phyloP scores from a whole-genome alignment of 2,888 invertebrate genomes.

The Nemoura dubitans region DNA sequence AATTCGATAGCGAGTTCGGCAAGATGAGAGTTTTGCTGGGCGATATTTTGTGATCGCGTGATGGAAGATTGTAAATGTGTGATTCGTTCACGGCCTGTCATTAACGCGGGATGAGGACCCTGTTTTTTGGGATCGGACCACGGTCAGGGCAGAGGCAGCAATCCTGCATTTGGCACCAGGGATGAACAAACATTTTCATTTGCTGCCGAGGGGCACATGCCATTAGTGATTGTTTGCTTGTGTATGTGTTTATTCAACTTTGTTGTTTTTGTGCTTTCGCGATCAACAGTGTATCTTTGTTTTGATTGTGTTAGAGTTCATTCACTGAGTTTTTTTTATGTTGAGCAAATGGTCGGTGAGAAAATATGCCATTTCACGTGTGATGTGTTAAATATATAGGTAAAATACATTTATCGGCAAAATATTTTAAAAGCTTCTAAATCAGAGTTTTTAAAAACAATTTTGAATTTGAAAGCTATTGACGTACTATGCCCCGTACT shows the following conservation, averaged over 20 bases:
- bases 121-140: not conserved
- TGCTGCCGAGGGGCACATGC: not conserved
- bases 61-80: not conserved
- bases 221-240: not conserved
- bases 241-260: not conserved
- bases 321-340: no score
- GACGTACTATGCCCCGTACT: no score
- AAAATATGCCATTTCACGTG: no score
- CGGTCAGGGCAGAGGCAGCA: not conserved
- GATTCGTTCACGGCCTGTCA: not conserved
- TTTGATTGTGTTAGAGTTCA: no score
- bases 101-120: not conserved
- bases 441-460: no score
- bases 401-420: no score
- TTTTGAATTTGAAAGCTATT: no score
- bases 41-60: not conserved
- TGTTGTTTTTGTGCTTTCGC: not conserved
- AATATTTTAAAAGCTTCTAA: no score
- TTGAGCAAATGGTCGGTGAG: no score
- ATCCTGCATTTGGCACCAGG: not conserved
- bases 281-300: not conserved
- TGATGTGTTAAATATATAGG: no score
- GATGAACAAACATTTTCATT: not conserved
- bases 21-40: not conserved
- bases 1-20: not conserved